Evolutionary conservation across 2,113 vertebrate species (phyloP).

Genomic region (Muscicapa adusta): DNA sequence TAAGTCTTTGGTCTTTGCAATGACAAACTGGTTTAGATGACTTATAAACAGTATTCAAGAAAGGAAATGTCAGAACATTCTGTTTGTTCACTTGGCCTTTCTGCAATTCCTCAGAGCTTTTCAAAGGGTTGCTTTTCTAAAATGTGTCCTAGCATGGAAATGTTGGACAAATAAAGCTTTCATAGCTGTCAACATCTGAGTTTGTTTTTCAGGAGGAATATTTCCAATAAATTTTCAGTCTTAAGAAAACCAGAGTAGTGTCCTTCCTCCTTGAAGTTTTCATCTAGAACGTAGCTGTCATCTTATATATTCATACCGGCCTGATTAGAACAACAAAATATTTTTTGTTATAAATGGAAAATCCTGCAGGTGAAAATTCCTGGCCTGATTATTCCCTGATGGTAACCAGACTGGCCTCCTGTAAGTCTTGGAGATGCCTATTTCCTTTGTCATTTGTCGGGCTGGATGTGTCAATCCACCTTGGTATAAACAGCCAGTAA

Average conservation of each 20-base stretch:
- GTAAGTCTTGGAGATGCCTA: not conserved
- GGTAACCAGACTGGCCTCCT: not conserved
- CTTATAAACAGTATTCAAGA: not conserved
- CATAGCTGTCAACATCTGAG: conserved; percentile 45
- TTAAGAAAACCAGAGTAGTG: not conserved
- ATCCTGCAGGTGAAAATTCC: not conserved
- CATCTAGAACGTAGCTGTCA: not conserved
- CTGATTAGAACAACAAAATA: not conserved
- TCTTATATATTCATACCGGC: not conserved
- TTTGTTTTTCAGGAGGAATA: conserved; percentile 11
- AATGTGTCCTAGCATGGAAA: not conserved
- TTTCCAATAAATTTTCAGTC: not conserved
- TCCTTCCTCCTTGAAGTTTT: not conserved
- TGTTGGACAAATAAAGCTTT: not conserved
- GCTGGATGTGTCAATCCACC: not conserved
- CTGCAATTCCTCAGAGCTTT: conserved; percentile 26
- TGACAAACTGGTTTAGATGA: not conserved
- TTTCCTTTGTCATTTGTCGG: not conserved
- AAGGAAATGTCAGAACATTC: conserved; percentile 38
- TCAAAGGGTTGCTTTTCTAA: not conserved
- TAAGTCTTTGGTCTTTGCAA: not conserved
- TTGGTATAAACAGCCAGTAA: not conserved
- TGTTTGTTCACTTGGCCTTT: conserved; percentile 26
- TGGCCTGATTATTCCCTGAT: not conserved
- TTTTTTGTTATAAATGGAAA: not conserved